Evolutionary conservation across 2,888 invertebrate genomes (phyloP).

Genomic region (Girardia tigrina): DNA sequence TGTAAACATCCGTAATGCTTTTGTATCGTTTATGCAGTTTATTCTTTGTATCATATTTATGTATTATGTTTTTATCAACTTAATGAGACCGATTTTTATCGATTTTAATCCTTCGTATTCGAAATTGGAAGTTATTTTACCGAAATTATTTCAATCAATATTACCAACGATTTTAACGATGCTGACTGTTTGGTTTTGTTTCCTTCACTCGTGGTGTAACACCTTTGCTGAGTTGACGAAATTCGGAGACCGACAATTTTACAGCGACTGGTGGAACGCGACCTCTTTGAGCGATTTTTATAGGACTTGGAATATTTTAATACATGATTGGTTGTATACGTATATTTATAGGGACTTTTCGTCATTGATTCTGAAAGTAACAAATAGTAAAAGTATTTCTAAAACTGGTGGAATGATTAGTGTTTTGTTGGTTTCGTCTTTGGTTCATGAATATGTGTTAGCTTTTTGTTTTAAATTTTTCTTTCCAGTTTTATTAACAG

Average conservation of each 20-base stretch:
- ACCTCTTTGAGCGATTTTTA: constrained; percentile 33
- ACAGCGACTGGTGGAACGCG: constrained; percentile 52
- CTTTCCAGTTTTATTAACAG: constrained; percentile 67
- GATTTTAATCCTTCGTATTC: constrained; percentile 48
- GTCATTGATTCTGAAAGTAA: constrained; percentile 27
- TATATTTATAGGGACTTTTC: constrained; percentile 67
- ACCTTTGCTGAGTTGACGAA: constrained; percentile 72
- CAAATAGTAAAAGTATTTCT: neutral
- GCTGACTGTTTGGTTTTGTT: constrained; percentile 65
- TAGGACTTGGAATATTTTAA: constrained; percentile 84
- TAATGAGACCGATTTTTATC: constrained; percentile 60
- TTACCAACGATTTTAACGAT: constrained; percentile 53
- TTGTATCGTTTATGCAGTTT: constrained; percentile 62
- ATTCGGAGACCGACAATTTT: constrained; percentile 72
- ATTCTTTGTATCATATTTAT: constrained; percentile 65
- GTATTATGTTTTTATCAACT: constrained; percentile 66
- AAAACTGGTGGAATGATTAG: constrained; percentile 54
- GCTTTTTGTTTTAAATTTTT: constrained; percentile 67
- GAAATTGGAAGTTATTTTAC: constrained; percentile 42
- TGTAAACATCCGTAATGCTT: constrained; percentile 64
- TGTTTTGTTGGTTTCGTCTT: constrained; percentile 67
- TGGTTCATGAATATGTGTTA: constrained; percentile 74
- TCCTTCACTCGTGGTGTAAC: constrained; percentile 80
- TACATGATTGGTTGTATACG: constrained; percentile 79
- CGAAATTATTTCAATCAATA: constrained; percentile 21